Base-by-base conservation (phyloP, 2,888 invertebrate genomes). In the Xestia ashworthii region DNA sequence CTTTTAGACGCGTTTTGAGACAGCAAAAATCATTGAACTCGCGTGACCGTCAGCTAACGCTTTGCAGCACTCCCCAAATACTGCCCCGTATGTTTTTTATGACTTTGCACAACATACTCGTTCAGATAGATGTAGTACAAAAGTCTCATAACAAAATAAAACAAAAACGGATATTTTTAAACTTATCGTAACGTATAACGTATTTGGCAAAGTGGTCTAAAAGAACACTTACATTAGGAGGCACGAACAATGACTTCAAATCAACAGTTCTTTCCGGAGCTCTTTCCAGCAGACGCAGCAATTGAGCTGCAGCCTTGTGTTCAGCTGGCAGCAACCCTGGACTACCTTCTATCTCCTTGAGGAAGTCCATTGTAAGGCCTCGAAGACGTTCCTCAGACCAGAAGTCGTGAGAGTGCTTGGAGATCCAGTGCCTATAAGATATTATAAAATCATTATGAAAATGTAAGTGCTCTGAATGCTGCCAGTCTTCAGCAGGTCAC, bases 351-450 rank as follows among this genome's bases (percentile, higher is more conserved):
- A 99, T 98, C 91, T 99, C 99, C 89, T 99, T 99, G 71, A 99
- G 97, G 93, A 99, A 98, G 91, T 98, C 98, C 91, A 98, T 98
- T 0, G 99, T 98, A 88, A 98, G 95, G 44, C 97, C 97, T 83
- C 98, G 98, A 78, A 99, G 96, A 74, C 97, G 97, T 64, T 97
- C 97, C 91, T 99, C 98, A 22, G 97, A 97, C 96, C 98, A 98
- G 94, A 99, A 99, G 93, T 99, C 99, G 94, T 98, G 98, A 0
- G 98, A 98, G 93, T 99, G 99, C 94, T 99, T 99, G 1, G 98
- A 98, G 53, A 98, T 98, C 99, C 99, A 99, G 93, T 99, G 99
- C 81, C 99, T 97, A 85, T 44, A 38, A 46, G 46, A 72, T 68
- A 73, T 25, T 16, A 72, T 32, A 53, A 38, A 11, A 5, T 38